These are phyloP conservation scores for Squalus acanthias DNA, from an alignment of 2,797 vertebrate genomes.

Conservation along the genomic window DNA sequence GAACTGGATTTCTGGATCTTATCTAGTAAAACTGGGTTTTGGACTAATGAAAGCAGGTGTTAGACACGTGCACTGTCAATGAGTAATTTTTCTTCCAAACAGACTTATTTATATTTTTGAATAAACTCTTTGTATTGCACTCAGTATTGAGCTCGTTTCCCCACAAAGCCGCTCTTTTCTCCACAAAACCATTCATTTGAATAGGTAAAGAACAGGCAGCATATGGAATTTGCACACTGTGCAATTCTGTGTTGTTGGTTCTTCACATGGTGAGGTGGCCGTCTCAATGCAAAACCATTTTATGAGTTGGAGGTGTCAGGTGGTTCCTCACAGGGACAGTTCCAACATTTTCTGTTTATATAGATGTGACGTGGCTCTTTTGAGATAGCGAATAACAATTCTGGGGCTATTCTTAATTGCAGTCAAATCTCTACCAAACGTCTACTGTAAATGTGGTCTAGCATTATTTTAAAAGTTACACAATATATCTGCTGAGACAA, in stretches of 20 bases:
- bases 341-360: neutral
- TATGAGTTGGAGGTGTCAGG: neutral
- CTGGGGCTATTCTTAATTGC: neutral
- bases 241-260: neutral
- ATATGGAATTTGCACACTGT: neutral
- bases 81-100: neutral
- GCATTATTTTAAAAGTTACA: neutral
- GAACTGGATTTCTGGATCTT: neutral
- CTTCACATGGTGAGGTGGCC: neutral
- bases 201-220: neutral
- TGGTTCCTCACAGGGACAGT: neutral
- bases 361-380: neutral
- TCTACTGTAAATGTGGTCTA: neutral
- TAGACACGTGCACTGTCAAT: neutral
- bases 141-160: neutral
- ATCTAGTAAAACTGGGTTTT: neutral
- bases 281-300: neutral
- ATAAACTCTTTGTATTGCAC: neutral
- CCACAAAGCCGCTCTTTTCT: neutral
- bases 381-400: neutral
- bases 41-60: neutral
- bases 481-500: neutral
- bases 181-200: neutral
- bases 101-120: neutral
- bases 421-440: neutral